These are phyloP conservation scores for Egretta garzetta DNA, from an alignment of 2,113 vertebrate genomes.

Conservation along the genomic window DNA sequence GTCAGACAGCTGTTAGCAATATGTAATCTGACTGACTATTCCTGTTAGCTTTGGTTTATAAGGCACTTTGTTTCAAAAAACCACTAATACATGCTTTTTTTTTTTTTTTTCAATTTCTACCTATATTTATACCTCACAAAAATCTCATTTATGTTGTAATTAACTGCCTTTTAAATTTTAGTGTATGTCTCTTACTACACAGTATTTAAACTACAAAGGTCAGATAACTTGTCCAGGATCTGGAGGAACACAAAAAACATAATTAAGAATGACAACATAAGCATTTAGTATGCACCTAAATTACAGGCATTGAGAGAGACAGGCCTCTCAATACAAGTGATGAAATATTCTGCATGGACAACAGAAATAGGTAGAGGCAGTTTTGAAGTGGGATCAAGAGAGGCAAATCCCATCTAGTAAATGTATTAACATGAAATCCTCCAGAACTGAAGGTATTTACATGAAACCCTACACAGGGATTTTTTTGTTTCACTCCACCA, in stretches of 20 bases:
- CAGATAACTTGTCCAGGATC: not conserved
- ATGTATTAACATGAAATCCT: not conserved
- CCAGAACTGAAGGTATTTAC: not conserved
- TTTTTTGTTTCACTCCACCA: not conserved
- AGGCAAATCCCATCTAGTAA: not conserved
- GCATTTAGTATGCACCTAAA: not conserved
- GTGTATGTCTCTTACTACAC: not conserved
- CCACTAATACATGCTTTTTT: not conserved
- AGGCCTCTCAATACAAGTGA: not conserved
- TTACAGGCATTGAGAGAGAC: not conserved
- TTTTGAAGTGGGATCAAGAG: not conserved
- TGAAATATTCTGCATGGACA: not conserved
- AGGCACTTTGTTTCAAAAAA: not conserved
- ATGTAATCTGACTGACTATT: not conserved
- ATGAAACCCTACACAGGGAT: accelerated
- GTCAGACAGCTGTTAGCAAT: not conserved
- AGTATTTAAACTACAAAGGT: not conserved
- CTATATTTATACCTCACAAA: not conserved
- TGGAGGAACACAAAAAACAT: not conserved
- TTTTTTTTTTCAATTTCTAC: not conserved
- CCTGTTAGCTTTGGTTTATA: not conserved
- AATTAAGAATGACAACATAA: not conserved
- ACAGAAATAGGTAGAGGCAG: not conserved
- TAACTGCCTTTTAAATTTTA: not conserved
- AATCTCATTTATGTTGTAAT: not conserved